phyloP scores from a whole-genome alignment of 2,888 invertebrate genomes.

The Lissocephala sabroskyi region DNA sequence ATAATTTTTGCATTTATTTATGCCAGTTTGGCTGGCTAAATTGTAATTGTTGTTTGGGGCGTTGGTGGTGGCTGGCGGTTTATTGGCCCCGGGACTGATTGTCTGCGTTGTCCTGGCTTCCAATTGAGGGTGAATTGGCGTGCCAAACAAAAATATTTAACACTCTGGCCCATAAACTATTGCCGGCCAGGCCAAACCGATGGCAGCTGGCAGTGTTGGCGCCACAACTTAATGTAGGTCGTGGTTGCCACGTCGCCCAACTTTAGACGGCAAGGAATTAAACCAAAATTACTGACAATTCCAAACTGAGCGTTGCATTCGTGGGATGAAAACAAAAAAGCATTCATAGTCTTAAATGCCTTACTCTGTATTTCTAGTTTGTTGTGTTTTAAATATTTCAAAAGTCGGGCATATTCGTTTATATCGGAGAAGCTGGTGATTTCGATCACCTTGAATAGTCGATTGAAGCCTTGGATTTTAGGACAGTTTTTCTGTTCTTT shows the following conservation, averaged over 20 bases:
- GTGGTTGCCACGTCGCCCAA: constrained; percentile 30
- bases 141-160: constrained; percentile 62
- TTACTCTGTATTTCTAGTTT: too few species aligned
- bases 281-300: too few species aligned
- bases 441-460: too few species aligned
- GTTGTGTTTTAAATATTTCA: too few species aligned
- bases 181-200: constrained; percentile 30
- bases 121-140: constrained; percentile 45
- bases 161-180: constrained; percentile 59
- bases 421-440: too few species aligned
- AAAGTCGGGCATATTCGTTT: too few species aligned
- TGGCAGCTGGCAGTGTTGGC: not conserved
- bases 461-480: too few species aligned
- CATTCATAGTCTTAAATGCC: too few species aligned
- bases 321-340: too few species aligned
- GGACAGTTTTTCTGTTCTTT: too few species aligned
- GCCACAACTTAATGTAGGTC: constrained; percentile 42
- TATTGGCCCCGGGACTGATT: not conserved
- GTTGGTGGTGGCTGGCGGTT: constrained; percentile 21
- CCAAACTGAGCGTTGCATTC: too few species aligned
- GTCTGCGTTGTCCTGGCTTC: not conserved
- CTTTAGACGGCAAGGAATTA: too few species aligned
- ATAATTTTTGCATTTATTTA: constrained; percentile 60
- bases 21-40: constrained; percentile 42
- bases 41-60: constrained; percentile 24